phyloP scores from a whole-genome alignment of 23 tunicate species.

The Trididemnum nubilum region DNA sequence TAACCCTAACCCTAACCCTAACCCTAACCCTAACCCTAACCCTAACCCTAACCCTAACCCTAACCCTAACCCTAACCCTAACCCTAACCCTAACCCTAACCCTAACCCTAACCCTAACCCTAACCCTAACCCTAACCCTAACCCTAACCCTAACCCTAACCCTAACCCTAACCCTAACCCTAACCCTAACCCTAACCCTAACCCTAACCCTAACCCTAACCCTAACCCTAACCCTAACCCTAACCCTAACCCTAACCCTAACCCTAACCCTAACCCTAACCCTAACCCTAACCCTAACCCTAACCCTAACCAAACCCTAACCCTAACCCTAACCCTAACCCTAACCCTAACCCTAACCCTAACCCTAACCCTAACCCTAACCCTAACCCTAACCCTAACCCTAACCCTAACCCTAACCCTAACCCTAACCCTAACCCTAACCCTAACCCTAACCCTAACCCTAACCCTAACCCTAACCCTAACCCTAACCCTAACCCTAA shows the following conservation, averaged over 20 bases:
- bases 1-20: conserved; percentile 72
- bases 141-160: conserved; percentile 71
- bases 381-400: conserved; percentile 83
- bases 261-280: conserved; percentile 45
- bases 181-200: conserved; percentile 68
- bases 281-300: conserved; percentile 84
- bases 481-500: conserved; percentile 67
- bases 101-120: conserved; percentile 72
- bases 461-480: conserved; percentile 74
- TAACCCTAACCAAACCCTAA: too few relatives aligned
- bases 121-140: conserved; percentile 46
- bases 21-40: conserved; percentile 93
- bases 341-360: conserved; percentile 41
- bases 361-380: conserved; percentile 58
- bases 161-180: conserved; percentile 72
- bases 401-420: conserved; percentile 83
- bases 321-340: conserved; percentile 82
- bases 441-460: conserved; percentile 64
- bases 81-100: conserved; percentile 71
- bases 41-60: conserved; percentile 67
- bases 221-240: conserved; percentile 84
- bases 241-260: conserved; percentile 76
- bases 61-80: conserved; percentile 69
- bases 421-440: conserved; percentile 58
- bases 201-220: conserved; percentile 58